Conservation (phyloP, 2,888 invertebrate species). For the Hofmannophila pseudospretella region DNA sequence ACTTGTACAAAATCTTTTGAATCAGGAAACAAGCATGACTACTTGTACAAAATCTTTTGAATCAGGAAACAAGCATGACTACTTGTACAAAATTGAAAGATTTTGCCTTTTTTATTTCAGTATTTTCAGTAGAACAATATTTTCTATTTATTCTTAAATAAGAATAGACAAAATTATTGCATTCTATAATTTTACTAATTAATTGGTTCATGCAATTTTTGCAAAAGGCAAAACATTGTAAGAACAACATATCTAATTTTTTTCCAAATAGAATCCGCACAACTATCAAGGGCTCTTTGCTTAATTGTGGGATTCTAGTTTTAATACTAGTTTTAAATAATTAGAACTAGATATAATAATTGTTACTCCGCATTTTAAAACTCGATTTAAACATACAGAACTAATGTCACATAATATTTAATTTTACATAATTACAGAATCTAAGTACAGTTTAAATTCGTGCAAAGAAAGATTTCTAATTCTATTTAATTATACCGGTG, state of each 20-base stretch:
- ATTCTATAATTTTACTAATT: slow-evolving; percentile 2
- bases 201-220: slow-evolving; percentile 11
- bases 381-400: slow-evolving; percentile 9
- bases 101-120: too few species aligned
- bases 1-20: too few species aligned
- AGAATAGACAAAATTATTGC: slow-evolving; percentile 8
- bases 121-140: slow-evolving; percentile 13
- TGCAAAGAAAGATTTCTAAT: neutral
- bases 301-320: slow-evolving; percentile 48
- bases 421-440: neutral
- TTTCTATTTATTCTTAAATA: slow-evolving; percentile 5
- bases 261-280: slow-evolving; percentile 45
- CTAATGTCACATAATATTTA: slow-evolving; percentile 1
- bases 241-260: slow-evolving; percentile 22
- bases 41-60: too few species aligned
- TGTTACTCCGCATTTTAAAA: slow-evolving; percentile 52
- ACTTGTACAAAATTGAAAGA: too few species aligned
- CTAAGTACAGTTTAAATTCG: neutral
- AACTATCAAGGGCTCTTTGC: slow-evolving; percentile 65
- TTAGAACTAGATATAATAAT: slow-evolving; percentile 19
- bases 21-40: too few species aligned
- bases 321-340: slow-evolving; percentile 11
- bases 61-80: too few species aligned
- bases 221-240: slow-evolving; percentile 25
- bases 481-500: slow-evolving; percentile 12